Percentiles rank a stretch among this genome's conserved stretches.
These are phyloP conservation scores for Drosophila nannoptera DNA, from an alignment of 1,140 invertebrate species.

Conservation along the genomic window DNA sequence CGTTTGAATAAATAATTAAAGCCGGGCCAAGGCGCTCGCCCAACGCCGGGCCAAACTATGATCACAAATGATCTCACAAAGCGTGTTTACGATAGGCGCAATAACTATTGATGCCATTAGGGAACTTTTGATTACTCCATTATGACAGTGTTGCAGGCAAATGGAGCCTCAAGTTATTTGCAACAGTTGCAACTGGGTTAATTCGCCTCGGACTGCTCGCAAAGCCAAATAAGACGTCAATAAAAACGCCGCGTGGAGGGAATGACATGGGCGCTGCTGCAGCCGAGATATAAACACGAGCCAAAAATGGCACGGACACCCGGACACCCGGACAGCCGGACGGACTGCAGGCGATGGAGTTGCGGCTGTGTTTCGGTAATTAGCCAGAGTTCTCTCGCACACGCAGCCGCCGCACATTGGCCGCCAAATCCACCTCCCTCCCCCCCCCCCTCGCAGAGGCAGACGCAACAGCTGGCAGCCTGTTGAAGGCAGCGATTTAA, in stretches of 20 bases:
- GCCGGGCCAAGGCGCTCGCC: neutral
- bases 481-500: constrained; percentile 57
- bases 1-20: constrained; percentile 28
- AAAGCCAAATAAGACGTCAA: constrained; percentile 38
- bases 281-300: constrained; percentile 39
- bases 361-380: constrained; percentile 28
- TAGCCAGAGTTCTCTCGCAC: constrained; percentile 2
- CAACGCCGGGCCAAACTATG: neutral
- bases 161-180: neutral
- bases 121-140: no score
- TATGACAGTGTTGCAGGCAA: neutral
- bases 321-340: constrained; percentile 2
- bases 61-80: neutral
- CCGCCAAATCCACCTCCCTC: neutral
- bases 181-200: constrained; percentile 27
- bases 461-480: constrained; percentile 30
- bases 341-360: constrained; percentile 4
- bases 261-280: constrained; percentile 11
- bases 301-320: constrained; percentile 34
- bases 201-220: constrained; percentile 9
- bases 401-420: constrained; percentile 14
- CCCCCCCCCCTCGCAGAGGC: neutral
- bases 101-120: neutral
- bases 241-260: neutral
- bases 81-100: neutral